A percentile compares a stretch with the other conserved stretches of the same genome.
These are phyloP conservation scores for Mastomys coucha DNA, from an alignment of 2,113 vertebrate genomes.

Conservation along the genomic window DNA sequence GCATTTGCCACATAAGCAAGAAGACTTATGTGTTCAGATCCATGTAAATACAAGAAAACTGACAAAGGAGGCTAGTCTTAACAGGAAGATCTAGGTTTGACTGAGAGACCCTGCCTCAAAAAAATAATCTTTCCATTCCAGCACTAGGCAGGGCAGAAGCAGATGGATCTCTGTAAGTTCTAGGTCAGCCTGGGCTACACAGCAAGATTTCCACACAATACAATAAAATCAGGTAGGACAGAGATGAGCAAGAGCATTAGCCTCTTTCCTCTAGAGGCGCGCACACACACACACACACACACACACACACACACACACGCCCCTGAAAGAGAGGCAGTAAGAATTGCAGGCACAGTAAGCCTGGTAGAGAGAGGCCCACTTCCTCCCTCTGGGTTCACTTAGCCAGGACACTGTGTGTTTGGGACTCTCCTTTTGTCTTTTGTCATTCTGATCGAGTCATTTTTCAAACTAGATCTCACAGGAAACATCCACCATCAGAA, in stretches of 20 bases:
- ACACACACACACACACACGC: not conserved
- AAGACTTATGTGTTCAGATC: not conserved
- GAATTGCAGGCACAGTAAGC: not conserved
- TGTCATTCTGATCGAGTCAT: not conserved
- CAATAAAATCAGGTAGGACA: not conserved
- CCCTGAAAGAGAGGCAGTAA: not conserved
- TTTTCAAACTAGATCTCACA: not conserved
- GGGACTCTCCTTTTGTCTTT: not conserved
- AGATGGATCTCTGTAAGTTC: not conserved
- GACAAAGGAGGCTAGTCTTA: not conserved
- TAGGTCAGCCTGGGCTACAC: not conserved
- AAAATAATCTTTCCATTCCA: not conserved
- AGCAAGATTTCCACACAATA: not conserved
- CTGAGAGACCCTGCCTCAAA: not conserved
- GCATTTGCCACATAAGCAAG: not conserved
- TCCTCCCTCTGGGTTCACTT: not conserved
- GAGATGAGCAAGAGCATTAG: not conserved
- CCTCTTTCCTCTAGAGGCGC: too few species aligned
- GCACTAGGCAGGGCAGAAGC: not conserved
- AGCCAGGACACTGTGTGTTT: conserved; percentile 3
- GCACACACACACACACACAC: not conserved
- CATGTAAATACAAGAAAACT: not conserved
- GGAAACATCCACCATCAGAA: not conserved
- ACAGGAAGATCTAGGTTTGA: not conserved
- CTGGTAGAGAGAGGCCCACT: not conserved